Evolutionary conservation across 2,113 vertebrate species (phyloP), one percentile per base, ranked within the genome.

Genomic region (Fukomys damarensis): DNA sequence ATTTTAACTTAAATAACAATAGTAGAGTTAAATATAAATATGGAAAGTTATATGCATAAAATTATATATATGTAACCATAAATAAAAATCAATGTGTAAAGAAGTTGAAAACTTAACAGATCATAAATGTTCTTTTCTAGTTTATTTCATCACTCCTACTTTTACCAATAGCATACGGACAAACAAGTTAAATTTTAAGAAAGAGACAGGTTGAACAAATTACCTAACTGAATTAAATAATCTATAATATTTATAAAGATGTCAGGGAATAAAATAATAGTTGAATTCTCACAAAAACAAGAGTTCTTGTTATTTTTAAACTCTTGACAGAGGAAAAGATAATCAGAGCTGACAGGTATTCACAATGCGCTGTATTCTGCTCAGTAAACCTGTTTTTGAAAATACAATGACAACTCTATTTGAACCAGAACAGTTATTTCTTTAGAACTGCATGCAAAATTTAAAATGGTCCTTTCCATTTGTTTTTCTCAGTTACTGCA

Each of bases 201-300:
- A 86, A 72, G 13, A 94, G 54, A 88, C 7, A 83, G 16, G 38
- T 4, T 70, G 52, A 32, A 87, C 58, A 91, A 54, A 38, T 87
- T 72, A 70, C 13, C 59, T 68, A 68, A 87, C 52, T 61, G 35
- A 84, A 87, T 90, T 82, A 84, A 87, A 84, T 77, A 83, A 95
- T 49, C 43, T 91, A 41, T 76, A 96, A 41, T 93, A 95, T 87
- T 90, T 95, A 90, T 91, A 86, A 90, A 96, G 70, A 96, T 88
- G 70, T 92, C 63, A 91, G 82, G 81, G 41, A 65, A 84, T 30
- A 81, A 89, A 94, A 81, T 84, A 96, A 87, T 93, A 96, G 96
- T 96, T 54, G 94, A 70, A 94, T 97, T 97, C 93, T 95, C 84
- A 96, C 92, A 97, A 91, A 97, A 97, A 96, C 66, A 97, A 95